phyloP scores from a whole-genome alignment of 2,797 vertebrate genomes.

The Poecilia wingei region DNA sequence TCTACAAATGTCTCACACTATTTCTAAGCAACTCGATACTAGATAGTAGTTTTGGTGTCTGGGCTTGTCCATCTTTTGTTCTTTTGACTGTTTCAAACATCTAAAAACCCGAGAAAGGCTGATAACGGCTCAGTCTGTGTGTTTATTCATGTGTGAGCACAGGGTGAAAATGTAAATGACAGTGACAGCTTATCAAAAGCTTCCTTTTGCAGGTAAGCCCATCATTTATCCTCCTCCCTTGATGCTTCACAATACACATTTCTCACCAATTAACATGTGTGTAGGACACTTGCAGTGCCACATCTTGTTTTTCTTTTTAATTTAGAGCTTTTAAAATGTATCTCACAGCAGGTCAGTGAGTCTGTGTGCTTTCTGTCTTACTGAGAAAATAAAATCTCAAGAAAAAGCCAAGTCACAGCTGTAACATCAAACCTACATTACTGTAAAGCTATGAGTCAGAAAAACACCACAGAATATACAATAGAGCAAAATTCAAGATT shows the following conservation, averaged over 20 bases:
- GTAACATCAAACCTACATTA: not conserved
- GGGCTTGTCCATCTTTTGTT: constrained; percentile 8
- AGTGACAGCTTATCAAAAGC: constrained; percentile 51
- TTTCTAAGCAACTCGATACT: not conserved
- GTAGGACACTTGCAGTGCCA: constrained; percentile 12
- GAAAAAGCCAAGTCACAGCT: not conserved
- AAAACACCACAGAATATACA: not conserved
- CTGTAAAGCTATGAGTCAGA: not conserved
- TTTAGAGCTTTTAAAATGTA: constrained; percentile 27
- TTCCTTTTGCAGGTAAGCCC: constrained; percentile 61
- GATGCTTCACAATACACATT: constrained; percentile 60
- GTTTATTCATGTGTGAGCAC: constrained; percentile 26
- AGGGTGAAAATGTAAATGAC: constrained; percentile 57
- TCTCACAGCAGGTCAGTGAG: constrained; percentile 33
- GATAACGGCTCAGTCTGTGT: constrained; percentile 27
- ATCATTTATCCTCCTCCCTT: constrained; percentile 28
- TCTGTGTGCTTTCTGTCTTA: constrained; percentile 18
- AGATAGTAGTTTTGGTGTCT: constrained; percentile 19
- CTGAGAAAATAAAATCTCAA: not conserved
- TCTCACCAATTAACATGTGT: constrained; percentile 42
- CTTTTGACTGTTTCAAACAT: constrained; percentile 8
- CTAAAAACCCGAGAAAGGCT: constrained; percentile 14
- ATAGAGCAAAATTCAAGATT: not conserved
- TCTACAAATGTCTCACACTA: not conserved
- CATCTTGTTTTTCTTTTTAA: constrained; percentile 6